A percentile compares a stretch with the other conserved stretches of the same genome.
Evolutionary conservation across 2,888 invertebrate genomes (phyloP).

Genomic region (Microctonus aethiopoides): DNA sequence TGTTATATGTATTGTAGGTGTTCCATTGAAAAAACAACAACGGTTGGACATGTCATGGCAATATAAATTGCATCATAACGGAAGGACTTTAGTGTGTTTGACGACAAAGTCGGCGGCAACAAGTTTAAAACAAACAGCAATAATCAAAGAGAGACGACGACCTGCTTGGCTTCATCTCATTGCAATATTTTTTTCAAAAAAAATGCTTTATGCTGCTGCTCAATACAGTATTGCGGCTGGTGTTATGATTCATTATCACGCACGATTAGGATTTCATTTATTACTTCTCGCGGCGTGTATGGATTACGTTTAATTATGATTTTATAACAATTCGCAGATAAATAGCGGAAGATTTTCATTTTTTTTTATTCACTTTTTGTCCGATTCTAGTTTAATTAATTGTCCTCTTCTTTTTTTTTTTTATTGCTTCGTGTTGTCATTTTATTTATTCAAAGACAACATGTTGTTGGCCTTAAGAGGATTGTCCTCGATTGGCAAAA

Average conservation of each 20-base stretch:
- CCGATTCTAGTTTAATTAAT: not conserved
- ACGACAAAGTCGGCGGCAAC: constrained; percentile 18
- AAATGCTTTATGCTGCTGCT: constrained; percentile 50
- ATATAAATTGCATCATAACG: constrained; percentile 39
- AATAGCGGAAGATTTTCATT: not conserved
- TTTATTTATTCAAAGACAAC: not conserved
- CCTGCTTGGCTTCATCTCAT: constrained; percentile 51
- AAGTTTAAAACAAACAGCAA: not conserved
- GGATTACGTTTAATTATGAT: constrained; percentile 44
- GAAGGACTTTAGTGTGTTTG: constrained; percentile 38
- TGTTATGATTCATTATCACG: constrained; percentile 51
- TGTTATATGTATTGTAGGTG: not conserved
- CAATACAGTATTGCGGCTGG: constrained; percentile 48
- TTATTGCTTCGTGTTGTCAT: no score
- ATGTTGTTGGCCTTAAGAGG: not conserved
- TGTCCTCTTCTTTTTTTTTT: not conserved
- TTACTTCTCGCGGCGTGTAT: constrained; percentile 50
- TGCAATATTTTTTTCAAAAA: constrained; percentile 50
- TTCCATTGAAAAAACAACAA: constrained; percentile 7
- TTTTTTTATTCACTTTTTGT: constrained; percentile 9
- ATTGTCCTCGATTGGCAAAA: not conserved
- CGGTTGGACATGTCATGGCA: constrained; percentile 46
- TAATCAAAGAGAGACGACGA: constrained; percentile 29
- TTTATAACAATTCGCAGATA: not conserved
- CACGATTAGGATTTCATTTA: constrained; percentile 48